Evolutionary conservation across 2,888 invertebrate genomes (phyloP).

Genomic region (Xanthia icteritia): DNA sequence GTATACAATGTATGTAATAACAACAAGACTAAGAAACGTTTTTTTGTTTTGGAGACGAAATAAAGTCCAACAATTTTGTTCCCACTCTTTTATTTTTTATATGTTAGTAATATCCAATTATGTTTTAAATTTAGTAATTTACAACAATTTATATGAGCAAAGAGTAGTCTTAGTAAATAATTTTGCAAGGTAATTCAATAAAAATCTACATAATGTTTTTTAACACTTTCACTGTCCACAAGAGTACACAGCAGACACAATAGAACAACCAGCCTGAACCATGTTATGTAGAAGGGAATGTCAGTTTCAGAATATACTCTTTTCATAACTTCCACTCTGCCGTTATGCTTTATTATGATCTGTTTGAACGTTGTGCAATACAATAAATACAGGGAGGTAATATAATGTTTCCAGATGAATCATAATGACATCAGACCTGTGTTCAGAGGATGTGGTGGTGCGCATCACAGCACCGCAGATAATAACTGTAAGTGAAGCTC

Average conservation of each 20-base stretch:
- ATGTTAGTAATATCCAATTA: background rate
- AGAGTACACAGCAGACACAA: background rate
- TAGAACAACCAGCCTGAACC: background rate
- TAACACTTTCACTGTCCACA: background rate
- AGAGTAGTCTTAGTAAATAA: background rate
- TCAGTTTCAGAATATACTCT: background rate
- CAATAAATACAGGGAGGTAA: background rate
- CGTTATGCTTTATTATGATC: background rate
- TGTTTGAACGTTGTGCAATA: background rate
- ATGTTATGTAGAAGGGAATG: background rate
- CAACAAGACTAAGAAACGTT: background rate
- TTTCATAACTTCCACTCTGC: background rate
- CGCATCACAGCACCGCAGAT: conserved; percentile 75
- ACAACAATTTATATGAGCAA: background rate
- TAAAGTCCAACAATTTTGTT: background rate
- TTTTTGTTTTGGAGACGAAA: background rate
- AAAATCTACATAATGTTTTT: background rate
- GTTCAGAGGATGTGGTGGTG: conserved; percentile 78
- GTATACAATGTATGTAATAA: background rate
- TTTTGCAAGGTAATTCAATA: background rate
- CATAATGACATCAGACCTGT: conserved; percentile 78
- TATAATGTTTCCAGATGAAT: conserved; percentile 61
- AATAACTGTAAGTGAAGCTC: conserved; percentile 67
- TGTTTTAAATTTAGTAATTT: background rate
- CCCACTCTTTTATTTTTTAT: background rate